Conservation (phyloP, 2,797 vertebrate species). For the Anguilla anguilla region DNA sequence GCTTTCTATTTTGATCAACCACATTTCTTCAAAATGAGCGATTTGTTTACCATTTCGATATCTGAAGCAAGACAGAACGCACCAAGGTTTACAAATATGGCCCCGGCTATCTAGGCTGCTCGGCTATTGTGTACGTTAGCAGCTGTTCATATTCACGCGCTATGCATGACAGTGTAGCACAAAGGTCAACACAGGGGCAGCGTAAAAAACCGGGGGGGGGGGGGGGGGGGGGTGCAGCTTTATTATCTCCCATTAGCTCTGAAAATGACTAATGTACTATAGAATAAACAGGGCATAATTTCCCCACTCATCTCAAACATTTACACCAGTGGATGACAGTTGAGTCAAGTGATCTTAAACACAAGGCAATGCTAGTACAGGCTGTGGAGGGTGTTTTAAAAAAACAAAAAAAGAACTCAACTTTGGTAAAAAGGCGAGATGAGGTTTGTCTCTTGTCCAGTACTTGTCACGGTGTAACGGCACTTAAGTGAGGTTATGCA, state of each 20-base stretch:
- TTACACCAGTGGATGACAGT: background rate
- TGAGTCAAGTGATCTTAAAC: background rate
- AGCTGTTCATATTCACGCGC: conserved; percentile 34
- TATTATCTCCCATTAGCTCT: background rate
- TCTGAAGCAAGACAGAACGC: background rate
- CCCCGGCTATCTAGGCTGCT: background rate
- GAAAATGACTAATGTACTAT: conserved; percentile 64
- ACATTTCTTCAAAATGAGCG: background rate
- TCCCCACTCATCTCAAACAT: conserved; percentile 1
- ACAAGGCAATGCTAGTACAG: background rate
- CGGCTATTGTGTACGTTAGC: background rate
- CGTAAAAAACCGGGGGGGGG: conserved; percentile 30
- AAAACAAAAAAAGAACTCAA: background rate
- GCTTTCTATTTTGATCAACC: background rate
- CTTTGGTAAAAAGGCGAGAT: background rate
- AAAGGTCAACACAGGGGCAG: conserved; percentile 67
- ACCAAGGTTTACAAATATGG: background rate
- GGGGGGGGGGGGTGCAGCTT: conserved; percentile 25
- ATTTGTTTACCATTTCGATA: background rate
- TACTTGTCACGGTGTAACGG: background rate
- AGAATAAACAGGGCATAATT: conserved; percentile 58
- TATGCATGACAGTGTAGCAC: conserved; percentile 45
- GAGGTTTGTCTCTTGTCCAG: background rate
- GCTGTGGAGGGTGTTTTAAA: background rate
- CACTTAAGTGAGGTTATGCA: background rate